phyloP scores from a whole-genome alignment of 2,888 invertebrate species.

The Amiota minor region DNA sequence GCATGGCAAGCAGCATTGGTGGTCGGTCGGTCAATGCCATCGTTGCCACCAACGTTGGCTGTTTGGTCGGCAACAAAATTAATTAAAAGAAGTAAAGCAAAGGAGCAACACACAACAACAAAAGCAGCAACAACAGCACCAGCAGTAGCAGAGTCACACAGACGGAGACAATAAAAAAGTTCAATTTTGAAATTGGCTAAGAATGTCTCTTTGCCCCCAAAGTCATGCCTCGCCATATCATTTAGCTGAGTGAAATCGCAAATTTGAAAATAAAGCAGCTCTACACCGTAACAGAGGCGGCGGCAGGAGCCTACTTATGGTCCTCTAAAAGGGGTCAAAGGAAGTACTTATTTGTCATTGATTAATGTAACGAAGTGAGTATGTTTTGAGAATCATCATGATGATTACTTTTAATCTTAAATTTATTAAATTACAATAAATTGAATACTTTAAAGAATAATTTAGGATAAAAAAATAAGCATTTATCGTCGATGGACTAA shows the following conservation, averaged over 20 bases:
- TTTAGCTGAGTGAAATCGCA: conserved; percentile 13
- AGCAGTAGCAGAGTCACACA: neutral
- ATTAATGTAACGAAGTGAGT: too few species aligned
- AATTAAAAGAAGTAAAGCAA: conserved; percentile 62
- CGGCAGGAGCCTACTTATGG: too few species aligned
- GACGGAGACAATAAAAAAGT: conserved; percentile 58
- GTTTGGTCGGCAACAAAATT: conserved; percentile 56
- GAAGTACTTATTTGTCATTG: too few species aligned
- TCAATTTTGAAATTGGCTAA: conserved; percentile 67
- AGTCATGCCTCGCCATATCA: neutral
- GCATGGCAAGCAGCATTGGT: conserved; percentile 43
- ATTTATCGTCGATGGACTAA: too few species aligned
- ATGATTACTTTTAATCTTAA: too few species aligned
- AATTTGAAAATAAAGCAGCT: neutral
- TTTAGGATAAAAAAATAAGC: too few species aligned
- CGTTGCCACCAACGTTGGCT: neutral
- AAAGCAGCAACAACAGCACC: neutral
- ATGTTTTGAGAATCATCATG: too few species aligned
- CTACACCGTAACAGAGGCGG: neutral
- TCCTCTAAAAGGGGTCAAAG: too few species aligned
- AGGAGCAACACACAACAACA: conserved; percentile 38
- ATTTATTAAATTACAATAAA: too few species aligned
- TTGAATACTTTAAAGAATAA: too few species aligned
- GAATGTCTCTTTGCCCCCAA: conserved; percentile 43
- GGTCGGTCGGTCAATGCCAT: neutral